phyloP scores from a whole-genome alignment of 2,797 vertebrate species.

The Neosalanx taihuensis region DNA sequence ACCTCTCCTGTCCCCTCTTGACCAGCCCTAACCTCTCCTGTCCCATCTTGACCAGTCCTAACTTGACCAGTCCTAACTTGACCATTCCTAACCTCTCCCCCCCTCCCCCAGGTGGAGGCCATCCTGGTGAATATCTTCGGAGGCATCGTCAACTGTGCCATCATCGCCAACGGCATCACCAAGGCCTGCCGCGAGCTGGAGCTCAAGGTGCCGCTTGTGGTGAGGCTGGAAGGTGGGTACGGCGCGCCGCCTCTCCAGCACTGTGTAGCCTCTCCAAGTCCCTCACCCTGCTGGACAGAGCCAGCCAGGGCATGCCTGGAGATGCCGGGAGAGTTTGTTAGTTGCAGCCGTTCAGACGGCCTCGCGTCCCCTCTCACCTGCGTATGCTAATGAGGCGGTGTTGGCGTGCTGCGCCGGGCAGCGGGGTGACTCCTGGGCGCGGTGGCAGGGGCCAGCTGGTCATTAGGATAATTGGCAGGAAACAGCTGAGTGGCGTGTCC shows the following conservation, averaged over 20 bases:
- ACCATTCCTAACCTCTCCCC: not conserved
- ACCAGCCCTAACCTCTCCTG: not conserved
- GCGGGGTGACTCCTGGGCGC: constrained; percentile 39
- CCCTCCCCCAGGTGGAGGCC: constrained; percentile 84
- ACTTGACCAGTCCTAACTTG: not conserved
- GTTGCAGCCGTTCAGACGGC: constrained; percentile 26
- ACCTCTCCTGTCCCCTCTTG: not conserved
- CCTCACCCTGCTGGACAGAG: not conserved
- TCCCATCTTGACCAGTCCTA: not conserved
- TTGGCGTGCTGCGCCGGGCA: not conserved
- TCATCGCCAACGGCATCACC: constrained; percentile 96
- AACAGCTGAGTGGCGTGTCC: constrained; percentile 61
- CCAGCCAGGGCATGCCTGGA: constrained; percentile 51
- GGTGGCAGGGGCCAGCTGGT: constrained; percentile 56
- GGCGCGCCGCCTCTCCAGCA: not conserved
- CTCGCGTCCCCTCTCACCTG: constrained; percentile 70
- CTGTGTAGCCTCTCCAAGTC: not conserved
- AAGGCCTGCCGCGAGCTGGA: constrained; percentile 92
- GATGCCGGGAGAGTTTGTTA: constrained; percentile 59
- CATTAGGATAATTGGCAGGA: constrained; percentile 74
- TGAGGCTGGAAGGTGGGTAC: constrained; percentile 90
- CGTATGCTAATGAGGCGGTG: constrained; percentile 65
- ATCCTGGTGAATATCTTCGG: constrained; percentile 98
- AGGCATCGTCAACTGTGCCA: constrained; percentile 97
- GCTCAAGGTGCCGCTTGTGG: constrained; percentile 93